phyloP scores from a whole-genome alignment of 2,113 vertebrate species.

The Nestor notabilis region DNA sequence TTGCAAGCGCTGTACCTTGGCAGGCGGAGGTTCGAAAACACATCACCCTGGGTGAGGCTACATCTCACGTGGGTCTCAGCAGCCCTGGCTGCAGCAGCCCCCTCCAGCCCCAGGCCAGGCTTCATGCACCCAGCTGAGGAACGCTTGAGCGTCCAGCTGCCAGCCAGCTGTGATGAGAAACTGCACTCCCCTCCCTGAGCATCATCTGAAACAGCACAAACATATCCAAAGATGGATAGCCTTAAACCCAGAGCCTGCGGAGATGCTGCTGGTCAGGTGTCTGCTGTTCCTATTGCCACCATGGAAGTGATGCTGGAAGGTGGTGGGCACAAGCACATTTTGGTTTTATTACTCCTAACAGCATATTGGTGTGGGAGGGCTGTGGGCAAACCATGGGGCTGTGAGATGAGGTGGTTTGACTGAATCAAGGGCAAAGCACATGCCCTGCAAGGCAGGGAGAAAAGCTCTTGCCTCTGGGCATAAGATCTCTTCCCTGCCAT shows the following conservation, averaged over 20 bases:
- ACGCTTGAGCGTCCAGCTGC: neutral
- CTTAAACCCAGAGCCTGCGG: neutral
- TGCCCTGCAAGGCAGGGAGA: neutral
- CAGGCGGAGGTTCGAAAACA: neutral
- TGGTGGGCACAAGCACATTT: neutral
- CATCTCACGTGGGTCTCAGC: neutral
- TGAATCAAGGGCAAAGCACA: neutral
- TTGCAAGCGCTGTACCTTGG: neutral
- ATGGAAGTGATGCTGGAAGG: neutral
- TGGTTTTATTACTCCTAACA: neutral
- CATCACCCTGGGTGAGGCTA: neutral
- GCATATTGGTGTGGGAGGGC: neutral
- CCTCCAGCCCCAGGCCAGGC: neutral
- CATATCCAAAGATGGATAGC: no score
- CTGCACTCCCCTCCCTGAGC: accelerated
- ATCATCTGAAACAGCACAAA: neutral
- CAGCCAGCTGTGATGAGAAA: neutral
- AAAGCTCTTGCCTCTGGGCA: neutral
- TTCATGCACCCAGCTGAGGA: neutral
- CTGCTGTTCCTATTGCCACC: neutral
- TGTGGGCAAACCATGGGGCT: accelerated
- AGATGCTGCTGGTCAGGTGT: neutral
- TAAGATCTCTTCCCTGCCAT: neutral
- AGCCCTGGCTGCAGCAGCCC: neutral
- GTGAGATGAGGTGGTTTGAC: neutral